Percentiles rank a stretch among this genome's conserved stretches.
Conservation (phyloP, 2,888 invertebrate species). For the Podotricha telesiphe region DNA sequence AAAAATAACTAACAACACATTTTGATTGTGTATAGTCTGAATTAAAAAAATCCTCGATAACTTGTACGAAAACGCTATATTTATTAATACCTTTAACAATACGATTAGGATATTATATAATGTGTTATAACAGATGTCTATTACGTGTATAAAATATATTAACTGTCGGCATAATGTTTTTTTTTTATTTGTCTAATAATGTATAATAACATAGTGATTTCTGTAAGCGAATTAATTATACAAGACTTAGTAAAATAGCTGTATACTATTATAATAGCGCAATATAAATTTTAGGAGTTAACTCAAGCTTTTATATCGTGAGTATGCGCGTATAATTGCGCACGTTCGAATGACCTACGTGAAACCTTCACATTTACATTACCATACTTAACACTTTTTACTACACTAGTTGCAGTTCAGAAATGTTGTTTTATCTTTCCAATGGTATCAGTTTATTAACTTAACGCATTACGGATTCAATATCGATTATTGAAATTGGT, state of each 20-base stretch:
- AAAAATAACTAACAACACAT: too few species aligned
- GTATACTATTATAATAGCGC: neutral
- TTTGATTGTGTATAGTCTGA: too few species aligned
- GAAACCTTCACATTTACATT: conserved; percentile 39
- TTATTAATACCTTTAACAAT: too few species aligned
- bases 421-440: neutral
- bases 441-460: neutral
- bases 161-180: too few species aligned
- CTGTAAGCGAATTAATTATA: too few species aligned
- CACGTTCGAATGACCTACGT: conserved; percentile 39
- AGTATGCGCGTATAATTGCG: conserved; percentile 29
- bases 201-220: too few species aligned
- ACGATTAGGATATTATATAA: too few species aligned
- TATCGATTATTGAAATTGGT: neutral
- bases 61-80: too few species aligned
- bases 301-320: conserved; percentile 8
- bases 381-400: conserved; percentile 26
- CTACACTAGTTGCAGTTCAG: conserved; percentile 11
- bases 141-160: too few species aligned
- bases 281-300: conserved; percentile 4
- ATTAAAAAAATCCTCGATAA: too few species aligned
- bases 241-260: neutral
- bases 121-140: too few species aligned
- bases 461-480: neutral
- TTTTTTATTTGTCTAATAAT: too few species aligned